phyloP scores from a whole-genome alignment of 1,140 invertebrate genomes.

The Bombus difficillimus region DNA sequence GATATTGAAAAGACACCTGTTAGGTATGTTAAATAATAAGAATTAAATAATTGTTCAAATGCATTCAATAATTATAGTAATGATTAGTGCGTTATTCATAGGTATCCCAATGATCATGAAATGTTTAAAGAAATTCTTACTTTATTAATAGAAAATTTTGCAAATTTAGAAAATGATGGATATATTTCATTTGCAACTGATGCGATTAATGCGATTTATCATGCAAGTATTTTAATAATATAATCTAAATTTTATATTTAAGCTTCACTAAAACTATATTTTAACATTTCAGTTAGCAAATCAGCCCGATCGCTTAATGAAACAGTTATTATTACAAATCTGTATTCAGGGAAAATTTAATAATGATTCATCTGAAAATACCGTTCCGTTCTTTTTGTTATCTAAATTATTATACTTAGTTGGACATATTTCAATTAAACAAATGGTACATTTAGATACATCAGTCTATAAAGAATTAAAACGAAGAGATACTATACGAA shows the following conservation, averaged over 20 bases:
- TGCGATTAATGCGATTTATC: conserved; percentile 86
- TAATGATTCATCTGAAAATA: conserved; percentile 18
- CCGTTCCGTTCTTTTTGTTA: conserved; percentile 76
- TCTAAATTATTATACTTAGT: conserved; percentile 87
- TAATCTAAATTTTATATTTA: conserved; percentile 3
- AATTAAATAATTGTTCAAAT: not conserved
- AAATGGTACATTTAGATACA: conserved; percentile 91
- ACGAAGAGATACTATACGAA: conserved; percentile 80
- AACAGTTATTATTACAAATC: conserved; percentile 69
- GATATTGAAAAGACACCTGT: conserved; percentile 67
- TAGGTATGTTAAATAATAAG: conserved; percentile 58
- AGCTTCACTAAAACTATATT: conserved; percentile 11
- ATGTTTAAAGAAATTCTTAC: conserved; percentile 82
- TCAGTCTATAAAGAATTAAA: conserved; percentile 90
- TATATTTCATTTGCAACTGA: conserved; percentile 85
- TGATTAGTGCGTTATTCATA: conserved; percentile 52
- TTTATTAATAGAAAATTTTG: conserved; percentile 82
- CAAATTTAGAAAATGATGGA: conserved; percentile 77
- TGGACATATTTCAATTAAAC: conserved; percentile 89
- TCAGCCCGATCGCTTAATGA: conserved; percentile 75
- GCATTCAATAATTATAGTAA: conserved; percentile 23
- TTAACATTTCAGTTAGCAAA: conserved; percentile 75
- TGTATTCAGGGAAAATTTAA: conserved; percentile 49
- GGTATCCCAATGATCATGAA: conserved; percentile 83
- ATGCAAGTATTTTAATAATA: conserved; percentile 71